phyloP scores from a whole-genome alignment of 1,140 invertebrate genomes.

The Saxidomus purpurata region DNA sequence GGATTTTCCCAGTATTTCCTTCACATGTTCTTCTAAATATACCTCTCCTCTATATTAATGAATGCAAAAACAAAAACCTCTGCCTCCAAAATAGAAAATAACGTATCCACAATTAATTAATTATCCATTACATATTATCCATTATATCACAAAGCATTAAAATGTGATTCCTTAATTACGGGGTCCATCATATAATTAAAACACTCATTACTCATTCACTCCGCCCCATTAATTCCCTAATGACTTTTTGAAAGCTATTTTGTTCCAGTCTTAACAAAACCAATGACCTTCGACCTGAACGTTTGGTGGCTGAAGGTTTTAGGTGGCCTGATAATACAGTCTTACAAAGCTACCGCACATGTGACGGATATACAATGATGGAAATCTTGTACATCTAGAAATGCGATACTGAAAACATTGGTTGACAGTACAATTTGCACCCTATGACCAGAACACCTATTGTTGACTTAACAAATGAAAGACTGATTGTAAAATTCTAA shows the following conservation, averaged over 20 bases:
- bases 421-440: background rate
- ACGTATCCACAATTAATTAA: too few species aligned
- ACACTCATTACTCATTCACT: slow-evolving; percentile 16
- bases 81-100: too few species aligned
- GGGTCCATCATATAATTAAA: slow-evolving; percentile 6
- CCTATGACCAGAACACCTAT: background rate
- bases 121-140: background rate
- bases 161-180: background rate
- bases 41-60: too few species aligned
- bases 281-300: slow-evolving; percentile 8
- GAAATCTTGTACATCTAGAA: slow-evolving; percentile 36
- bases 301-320: background rate
- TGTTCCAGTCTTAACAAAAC: slow-evolving; percentile 9
- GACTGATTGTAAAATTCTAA: background rate
- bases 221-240: background rate
- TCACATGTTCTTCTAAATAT: too few species aligned
- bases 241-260: background rate
- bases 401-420: background rate
- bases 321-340: background rate
- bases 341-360: background rate
- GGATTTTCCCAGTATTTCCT: too few species aligned
- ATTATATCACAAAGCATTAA: background rate
- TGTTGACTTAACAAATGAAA: slow-evolving; percentile 3
- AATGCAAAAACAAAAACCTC: too few species aligned
- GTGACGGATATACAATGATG: slow-evolving; percentile 23